phyloP scores from a whole-genome alignment of 2,888 invertebrate species.

The Sipha maydis region DNA sequence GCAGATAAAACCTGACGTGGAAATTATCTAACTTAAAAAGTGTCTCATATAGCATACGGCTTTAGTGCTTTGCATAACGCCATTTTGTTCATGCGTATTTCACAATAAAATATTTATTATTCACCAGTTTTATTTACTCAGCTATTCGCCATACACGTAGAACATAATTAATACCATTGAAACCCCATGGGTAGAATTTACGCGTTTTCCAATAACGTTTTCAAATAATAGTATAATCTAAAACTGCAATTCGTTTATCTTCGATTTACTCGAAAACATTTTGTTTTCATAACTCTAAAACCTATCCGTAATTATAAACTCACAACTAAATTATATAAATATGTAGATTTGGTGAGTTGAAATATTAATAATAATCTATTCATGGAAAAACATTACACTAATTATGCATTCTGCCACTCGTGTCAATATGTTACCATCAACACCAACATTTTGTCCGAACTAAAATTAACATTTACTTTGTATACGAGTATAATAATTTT shows the following conservation, averaged over 20 bases:
- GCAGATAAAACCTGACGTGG: not conserved
- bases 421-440: too few relatives aligned
- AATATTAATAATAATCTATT: too few relatives aligned
- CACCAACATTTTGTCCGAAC: too few relatives aligned
- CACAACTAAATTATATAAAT: too few relatives aligned
- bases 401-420: too few relatives aligned
- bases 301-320: too few relatives aligned
- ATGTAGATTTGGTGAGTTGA: too few relatives aligned
- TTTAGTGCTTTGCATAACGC: not conserved
- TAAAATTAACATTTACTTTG: too few relatives aligned
- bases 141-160: not conserved
- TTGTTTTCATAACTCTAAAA: not conserved
- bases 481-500: too few relatives aligned
- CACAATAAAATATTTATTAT: not conserved
- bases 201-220: not conserved
- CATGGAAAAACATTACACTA: too few relatives aligned
- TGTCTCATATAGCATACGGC: not conserved
- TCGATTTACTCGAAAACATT: not conserved
- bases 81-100: not conserved
- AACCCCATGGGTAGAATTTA: not conserved
- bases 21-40: not conserved
- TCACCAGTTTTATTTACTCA: not conserved
- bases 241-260: not conserved
- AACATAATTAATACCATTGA: not conserved
- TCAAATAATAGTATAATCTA: not conserved